Conservation (phyloP, 2,113 vertebrate species). For the Toxotes chatareus region DNA sequence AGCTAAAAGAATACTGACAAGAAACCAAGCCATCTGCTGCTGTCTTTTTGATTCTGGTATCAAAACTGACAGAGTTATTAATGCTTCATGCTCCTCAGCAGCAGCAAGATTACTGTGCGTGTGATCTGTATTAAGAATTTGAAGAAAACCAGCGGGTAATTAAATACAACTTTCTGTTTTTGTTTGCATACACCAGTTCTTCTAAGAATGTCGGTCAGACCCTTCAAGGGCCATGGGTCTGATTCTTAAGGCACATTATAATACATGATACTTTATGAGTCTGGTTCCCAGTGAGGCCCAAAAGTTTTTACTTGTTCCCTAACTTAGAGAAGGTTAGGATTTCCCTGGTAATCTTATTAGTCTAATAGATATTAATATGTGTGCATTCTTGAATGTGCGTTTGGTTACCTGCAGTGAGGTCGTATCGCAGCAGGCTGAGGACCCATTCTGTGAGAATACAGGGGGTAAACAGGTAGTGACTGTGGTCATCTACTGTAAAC, state of each 20-base stretch:
- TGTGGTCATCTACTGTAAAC: conserved; percentile 95
- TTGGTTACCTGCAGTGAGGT: conserved; percentile 90
- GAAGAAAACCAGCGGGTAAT: conserved; percentile 8
- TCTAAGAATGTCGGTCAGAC: background rate
- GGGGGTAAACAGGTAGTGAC: conserved; percentile 97
- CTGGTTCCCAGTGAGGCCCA: background rate
- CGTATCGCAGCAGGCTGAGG: conserved; percentile 94
- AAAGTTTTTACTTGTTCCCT: background rate
- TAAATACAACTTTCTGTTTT: conserved; percentile 24
- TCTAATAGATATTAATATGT: background rate
- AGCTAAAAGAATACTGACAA: conserved; percentile 34
- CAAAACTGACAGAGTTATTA: conserved; percentile 39
- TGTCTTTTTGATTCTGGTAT: conserved; percentile 43
- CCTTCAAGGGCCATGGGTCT: background rate
- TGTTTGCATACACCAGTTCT: conserved; percentile 15
- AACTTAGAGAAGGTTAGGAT: background rate
- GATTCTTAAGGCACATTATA: background rate
- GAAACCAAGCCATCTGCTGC: conserved; percentile 42
- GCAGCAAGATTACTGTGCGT: background rate
- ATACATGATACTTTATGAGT: background rate
- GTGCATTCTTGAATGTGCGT: background rate
- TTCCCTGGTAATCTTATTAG: background rate
- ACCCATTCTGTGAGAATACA: conserved; percentile 97
- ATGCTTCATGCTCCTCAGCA: conserved; percentile 17
- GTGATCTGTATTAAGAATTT: conserved; percentile 6